Conservation (phyloP, 2,888 invertebrate genomes). For the Acrobeloides nanus region DNA sequence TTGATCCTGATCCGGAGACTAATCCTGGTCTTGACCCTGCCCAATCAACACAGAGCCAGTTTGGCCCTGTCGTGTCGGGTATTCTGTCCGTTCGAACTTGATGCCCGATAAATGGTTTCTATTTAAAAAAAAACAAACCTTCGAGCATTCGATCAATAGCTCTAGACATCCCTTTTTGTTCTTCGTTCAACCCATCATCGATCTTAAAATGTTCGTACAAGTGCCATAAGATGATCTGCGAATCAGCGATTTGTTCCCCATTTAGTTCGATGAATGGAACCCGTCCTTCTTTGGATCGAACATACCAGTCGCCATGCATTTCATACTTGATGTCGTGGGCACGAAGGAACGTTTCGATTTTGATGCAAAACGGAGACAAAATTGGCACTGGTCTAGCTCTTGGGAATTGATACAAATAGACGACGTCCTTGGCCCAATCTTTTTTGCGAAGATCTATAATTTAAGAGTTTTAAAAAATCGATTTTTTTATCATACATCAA, state of each 20-base stretch:
- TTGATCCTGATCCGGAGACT: too few species aligned
- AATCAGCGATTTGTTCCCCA: constrained; percentile 34
- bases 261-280: constrained; percentile 34
- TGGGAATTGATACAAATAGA: too few species aligned
- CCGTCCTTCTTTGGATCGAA: constrained; percentile 24
- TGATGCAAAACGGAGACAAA: constrained; percentile 48
- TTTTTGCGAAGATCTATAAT: too few species aligned
- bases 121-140: constrained; percentile 59
- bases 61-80: too few species aligned
- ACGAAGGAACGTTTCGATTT: constrained; percentile 47
- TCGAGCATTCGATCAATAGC: constrained; percentile 91
- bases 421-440: too few species aligned
- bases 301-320: constrained; percentile 26
- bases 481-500: too few species aligned
- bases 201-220: constrained; percentile 29
- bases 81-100: too few species aligned
- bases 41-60: too few species aligned
- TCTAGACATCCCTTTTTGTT: constrained; percentile 79
- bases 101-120: too few species aligned
- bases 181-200: constrained; percentile 58
- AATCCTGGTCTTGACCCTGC: too few species aligned
- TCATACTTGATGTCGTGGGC: constrained; percentile 47
- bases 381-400: too few species aligned
- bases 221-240: constrained; percentile 29
- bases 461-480: too few species aligned